These are phyloP conservation scores for Morone saxatilis DNA, from an alignment of 2,113 vertebrate species.

Conservation along the genomic window DNA sequence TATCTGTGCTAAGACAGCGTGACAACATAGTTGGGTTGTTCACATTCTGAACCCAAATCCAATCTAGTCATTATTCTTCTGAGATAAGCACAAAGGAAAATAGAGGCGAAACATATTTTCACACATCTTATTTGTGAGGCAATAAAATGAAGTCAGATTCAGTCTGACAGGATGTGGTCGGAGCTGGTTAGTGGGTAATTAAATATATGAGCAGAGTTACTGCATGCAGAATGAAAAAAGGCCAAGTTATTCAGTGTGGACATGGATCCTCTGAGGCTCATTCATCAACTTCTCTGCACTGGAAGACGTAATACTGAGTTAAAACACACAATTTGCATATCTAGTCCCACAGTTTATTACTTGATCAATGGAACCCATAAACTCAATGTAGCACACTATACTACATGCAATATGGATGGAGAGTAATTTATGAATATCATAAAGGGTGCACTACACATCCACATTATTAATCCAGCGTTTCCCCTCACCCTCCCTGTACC, in stretches of 20 bases:
- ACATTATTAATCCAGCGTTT: slow-evolving; percentile 26
- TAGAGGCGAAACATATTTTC: not conserved
- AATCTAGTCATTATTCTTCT: not conserved
- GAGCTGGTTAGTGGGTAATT: slow-evolving; percentile 15
- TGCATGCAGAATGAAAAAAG: not conserved
- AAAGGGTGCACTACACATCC: slow-evolving; percentile 31
- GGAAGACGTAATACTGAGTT: slow-evolving; percentile 28
- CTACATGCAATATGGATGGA: slow-evolving; percentile 53
- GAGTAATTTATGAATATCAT: slow-evolving; percentile 61
- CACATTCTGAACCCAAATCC: not conserved
- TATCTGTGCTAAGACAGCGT: not conserved
- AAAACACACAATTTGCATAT: slow-evolving; percentile 58
- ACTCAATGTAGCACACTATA: slow-evolving; percentile 16
- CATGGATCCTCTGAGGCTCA: slow-evolving; percentile 25
- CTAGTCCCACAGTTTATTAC: slow-evolving; percentile 46
- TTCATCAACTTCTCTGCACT: slow-evolving; percentile 28
- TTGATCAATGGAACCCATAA: slow-evolving; percentile 61
- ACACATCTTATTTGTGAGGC: not conserved
- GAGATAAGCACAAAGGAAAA: slow-evolving; percentile 5
- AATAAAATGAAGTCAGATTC: not conserved
- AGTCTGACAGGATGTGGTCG: not conserved
- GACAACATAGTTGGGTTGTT: not conserved
- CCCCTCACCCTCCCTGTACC: not conserved
- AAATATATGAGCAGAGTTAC: slow-evolving; percentile 28
- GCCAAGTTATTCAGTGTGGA: not conserved